Conservation (phyloP, 2,797 vertebrate genomes). For the Labroides dimidiatus region DNA sequence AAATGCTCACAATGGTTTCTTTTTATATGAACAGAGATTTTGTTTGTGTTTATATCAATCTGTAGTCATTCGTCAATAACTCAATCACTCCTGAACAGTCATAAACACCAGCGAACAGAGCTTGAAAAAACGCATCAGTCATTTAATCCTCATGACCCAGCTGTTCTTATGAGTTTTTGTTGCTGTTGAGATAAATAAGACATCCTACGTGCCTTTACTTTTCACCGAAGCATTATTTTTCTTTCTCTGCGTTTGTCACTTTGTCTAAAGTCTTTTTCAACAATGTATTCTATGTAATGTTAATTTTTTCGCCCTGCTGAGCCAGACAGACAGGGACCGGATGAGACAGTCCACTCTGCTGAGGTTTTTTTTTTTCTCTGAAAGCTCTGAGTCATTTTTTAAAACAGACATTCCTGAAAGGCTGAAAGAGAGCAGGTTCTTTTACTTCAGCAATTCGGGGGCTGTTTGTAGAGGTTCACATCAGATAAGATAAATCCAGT, state of each 20-base stretch:
- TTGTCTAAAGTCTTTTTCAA: conserved; percentile 36
- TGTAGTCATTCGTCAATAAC: neutral
- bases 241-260: conserved; percentile 4
- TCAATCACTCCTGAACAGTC: neutral
- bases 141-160: conserved; percentile 1
- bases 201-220: conserved; percentile 21
- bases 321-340: conserved; percentile 9
- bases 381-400: conserved; percentile 4
- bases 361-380: conserved; percentile 8
- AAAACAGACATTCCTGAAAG: conserved; percentile 15
- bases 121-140: neutral
- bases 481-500: neutral
- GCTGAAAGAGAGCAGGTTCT: neutral
- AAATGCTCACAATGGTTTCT: neutral
- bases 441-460: conserved; percentile 4
- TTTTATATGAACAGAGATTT: neutral
- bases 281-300: conserved; percentile 31
- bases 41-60: neutral
- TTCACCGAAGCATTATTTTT: neutral
- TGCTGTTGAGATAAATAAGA: conserved; percentile 13
- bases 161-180: neutral
- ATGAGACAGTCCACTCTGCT: conserved; percentile 16
- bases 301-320: conserved; percentile 20
- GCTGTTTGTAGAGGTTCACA: conserved; percentile 22
- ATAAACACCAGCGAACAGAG: neutral